Evolutionary conservation across 2,113 vertebrate genomes (phyloP).

Genomic region (Rousettus leschenaultii): DNA sequence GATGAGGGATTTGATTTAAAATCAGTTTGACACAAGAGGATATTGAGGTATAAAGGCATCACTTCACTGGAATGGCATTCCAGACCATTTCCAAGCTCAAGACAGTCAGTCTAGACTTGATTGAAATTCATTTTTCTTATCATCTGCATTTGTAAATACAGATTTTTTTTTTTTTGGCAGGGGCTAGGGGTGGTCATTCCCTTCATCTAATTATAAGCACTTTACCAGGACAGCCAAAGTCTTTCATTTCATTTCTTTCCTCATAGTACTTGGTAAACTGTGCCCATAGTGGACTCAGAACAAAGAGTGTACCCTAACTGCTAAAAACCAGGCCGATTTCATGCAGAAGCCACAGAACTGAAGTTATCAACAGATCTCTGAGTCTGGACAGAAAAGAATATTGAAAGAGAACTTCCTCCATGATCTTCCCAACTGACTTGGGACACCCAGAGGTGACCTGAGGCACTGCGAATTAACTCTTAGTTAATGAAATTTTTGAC

Average conservation of each 20-base stretch:
- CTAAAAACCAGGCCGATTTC: neutral
- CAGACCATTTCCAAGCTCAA: neutral
- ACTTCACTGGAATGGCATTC: neutral
- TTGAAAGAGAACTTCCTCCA: neutral
- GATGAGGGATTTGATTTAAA: slow-evolving; percentile 29
- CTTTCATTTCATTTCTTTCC: slow-evolving; percentile 27
- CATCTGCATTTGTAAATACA: neutral
- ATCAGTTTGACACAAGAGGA: neutral
- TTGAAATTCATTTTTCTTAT: neutral
- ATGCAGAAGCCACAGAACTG: neutral
- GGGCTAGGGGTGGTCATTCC: neutral
- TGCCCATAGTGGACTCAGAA: neutral
- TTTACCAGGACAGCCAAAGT: neutral
- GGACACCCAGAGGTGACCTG: neutral
- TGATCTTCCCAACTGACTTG: neutral
- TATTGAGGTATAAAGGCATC: neutral
- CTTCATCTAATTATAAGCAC: neutral
- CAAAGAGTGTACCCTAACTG: neutral
- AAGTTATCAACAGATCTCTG: slow-evolving; percentile 1
- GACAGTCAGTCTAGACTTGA: neutral
- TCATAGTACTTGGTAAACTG: neutral
- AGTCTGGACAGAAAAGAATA: neutral
- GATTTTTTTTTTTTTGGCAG: neutral
- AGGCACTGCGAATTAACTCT: slow-evolving; percentile 36
- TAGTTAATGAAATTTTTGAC: slow-evolving; percentile 35